Evolutionary conservation across 1,140 invertebrate genomes (phyloP).

Genomic region (Drosophila bocki): DNA sequence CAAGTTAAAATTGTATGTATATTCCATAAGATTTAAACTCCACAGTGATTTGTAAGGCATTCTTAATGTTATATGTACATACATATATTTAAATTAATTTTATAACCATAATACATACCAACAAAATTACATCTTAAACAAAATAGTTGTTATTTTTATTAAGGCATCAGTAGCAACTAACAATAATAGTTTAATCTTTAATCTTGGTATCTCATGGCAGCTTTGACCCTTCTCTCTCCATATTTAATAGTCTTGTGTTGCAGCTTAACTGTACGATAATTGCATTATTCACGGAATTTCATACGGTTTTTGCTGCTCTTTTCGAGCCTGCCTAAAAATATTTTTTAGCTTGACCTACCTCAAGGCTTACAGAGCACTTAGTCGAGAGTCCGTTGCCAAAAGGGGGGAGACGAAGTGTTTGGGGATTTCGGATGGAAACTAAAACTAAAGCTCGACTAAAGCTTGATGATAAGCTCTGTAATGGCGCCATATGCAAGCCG

Average conservation of each 20-base stretch:
- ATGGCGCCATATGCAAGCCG: constrained; percentile 49
- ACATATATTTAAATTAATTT: no score
- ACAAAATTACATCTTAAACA: no score
- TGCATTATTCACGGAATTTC: constrained; percentile 41
- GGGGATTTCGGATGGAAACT: constrained; percentile 5
- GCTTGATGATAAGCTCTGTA: constrained; percentile 51
- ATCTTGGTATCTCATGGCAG: not conserved
- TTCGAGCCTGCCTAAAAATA: constrained; percentile 22
- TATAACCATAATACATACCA: no score
- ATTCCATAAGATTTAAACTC: no score
- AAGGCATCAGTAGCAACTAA: not conserved
- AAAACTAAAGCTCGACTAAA: constrained; percentile 48
- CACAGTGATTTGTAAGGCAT: no score
- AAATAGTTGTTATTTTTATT: not conserved
- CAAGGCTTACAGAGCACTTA: constrained; percentile 50
- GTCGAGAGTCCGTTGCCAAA: constrained; percentile 14
- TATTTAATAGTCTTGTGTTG: constrained; percentile 27
- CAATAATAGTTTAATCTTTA: not conserved
- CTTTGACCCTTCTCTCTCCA: not conserved
- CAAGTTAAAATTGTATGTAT: no score
- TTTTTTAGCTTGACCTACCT: constrained; percentile 53
- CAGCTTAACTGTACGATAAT: constrained; percentile 33
- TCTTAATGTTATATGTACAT: no score
- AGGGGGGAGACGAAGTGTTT: not conserved
- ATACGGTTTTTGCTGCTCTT: constrained; percentile 4